Base-by-base conservation (phyloP, 2,888 invertebrate genomes). In the Bombylius major region DNA sequence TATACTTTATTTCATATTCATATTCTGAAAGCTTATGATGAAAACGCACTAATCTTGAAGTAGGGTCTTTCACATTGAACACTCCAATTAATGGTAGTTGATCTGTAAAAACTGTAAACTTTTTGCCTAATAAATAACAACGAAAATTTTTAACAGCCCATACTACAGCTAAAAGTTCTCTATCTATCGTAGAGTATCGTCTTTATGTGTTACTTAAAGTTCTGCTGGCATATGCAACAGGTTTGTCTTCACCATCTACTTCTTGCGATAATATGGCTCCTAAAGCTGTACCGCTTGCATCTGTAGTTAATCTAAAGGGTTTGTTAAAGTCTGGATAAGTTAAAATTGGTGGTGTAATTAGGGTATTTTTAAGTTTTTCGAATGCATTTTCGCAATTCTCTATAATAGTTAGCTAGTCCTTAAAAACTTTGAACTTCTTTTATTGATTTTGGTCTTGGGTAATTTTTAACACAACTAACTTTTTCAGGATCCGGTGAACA, bases 381-480 rank as follows among this genome's bases (percentile, higher is more conserved):
- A 36, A 36, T 36, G 34, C 36, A 36, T 36, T 36, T 36, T 36
- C 42, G 13, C 9, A 8, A 36, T 36, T 47, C 47, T 36, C 49
- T 31, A 12, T 34, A 50, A 32, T 11, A 48, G 11, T 32, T 32
- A 11, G 33, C 48, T 32, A 48, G 14, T 8, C 48, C 48, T 13
- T 5, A 13, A 32, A 48, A 55, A 72, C 72, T 55, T 62, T 65
- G 64, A 0, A 67, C 65, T 54, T 65, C 61, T 5, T 56, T 59
- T 23, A 23, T 34, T 36, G 53, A 54, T 47, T 42, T 53, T 0
- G 66, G 67, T 12, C 60, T 36, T 1, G 65, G 65, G n/a, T 62
- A 65, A 0, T 64, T 57, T 46, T 62, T 46, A 7, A 68, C 58
- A 1, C 63, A 61, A 9, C 61, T 48, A 59, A 47, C 53, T 14